Evolutionary conservation across 1,140 invertebrate species (phyloP).

Genomic region (Drosophila busckii): DNA sequence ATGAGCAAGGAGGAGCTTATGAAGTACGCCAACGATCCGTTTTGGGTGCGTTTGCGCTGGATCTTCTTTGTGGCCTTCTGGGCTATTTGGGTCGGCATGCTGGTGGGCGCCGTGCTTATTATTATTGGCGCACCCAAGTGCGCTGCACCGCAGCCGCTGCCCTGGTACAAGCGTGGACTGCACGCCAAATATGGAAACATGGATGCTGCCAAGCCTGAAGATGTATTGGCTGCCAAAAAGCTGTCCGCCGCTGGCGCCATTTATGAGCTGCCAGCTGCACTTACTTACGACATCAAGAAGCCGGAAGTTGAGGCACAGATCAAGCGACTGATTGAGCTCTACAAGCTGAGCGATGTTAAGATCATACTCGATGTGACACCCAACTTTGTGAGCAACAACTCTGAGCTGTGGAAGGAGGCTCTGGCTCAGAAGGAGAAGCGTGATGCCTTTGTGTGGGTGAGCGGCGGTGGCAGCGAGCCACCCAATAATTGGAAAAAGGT

Average conservation of each 20-base stretch:
- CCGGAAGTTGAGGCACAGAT: constrained; percentile 56
- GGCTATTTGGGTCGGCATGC: constrained; percentile 91
- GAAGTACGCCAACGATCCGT: constrained; percentile 95
- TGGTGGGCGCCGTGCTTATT: constrained; percentile 90
- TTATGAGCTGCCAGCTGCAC: constrained; percentile 59
- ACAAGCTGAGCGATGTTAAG: constrained; percentile 45
- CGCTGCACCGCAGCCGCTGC: constrained; percentile 82
- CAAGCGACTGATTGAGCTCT: constrained; percentile 49
- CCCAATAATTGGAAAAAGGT: constrained; percentile 88
- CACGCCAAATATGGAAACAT: constrained; percentile 55
- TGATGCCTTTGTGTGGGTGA: constrained; percentile 59
- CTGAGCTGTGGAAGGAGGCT: constrained; percentile 71
- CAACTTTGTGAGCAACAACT: constrained; percentile 79
- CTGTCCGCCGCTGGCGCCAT: constrained; percentile 61
- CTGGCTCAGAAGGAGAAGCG: constrained; percentile 63
- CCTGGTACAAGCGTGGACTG: constrained; percentile 81
- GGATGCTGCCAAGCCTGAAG: constrained; percentile 13
- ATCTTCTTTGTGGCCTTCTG: constrained; percentile 92
- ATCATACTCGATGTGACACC: constrained; percentile 80
- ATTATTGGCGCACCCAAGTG: constrained; percentile 92
- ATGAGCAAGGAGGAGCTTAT: constrained; percentile 94
- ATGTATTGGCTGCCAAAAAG: constrained; percentile 41
- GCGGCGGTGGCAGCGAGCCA: constrained; percentile 38
- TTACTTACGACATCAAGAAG: constrained; percentile 60
- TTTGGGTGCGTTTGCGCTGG: constrained; percentile 93